A percentile compares a stretch with the other conserved stretches of the same genome.
phyloP scores from a whole-genome alignment of 2,113 vertebrate genomes.

The Gadus chalcogrammus region DNA sequence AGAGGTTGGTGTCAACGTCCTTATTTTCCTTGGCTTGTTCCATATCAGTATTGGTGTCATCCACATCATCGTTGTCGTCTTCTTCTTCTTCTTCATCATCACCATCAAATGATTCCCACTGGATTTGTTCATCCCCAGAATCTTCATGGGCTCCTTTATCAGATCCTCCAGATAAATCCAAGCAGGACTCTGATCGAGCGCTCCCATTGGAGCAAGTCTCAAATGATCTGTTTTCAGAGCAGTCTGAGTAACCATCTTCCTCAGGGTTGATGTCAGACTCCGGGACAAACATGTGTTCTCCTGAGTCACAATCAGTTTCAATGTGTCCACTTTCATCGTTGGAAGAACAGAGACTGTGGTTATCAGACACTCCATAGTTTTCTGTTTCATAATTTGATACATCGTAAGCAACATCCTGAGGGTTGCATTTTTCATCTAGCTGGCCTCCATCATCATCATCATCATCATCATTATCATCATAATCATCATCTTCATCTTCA shows the following conservation, averaged over 20 bases:
- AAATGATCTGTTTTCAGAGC: conserved; percentile 61
- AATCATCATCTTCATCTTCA: conserved; percentile 32
- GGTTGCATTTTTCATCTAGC: conserved; percentile 17
- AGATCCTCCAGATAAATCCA: conserved; percentile 49
- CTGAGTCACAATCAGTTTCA: conserved; percentile 16
- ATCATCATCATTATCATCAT: conserved; percentile 9
- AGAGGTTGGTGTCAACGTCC: conserved; percentile 40
- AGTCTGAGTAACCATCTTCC: conserved; percentile 54
- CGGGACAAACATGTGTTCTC: conserved; percentile 3
- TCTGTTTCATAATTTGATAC: neutral
- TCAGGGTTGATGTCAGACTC: conserved; percentile 31
- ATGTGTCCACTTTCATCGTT: neutral
- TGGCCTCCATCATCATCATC: conserved; percentile 24
- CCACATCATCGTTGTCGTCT: neutral
- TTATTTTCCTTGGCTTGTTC: too few relatives aligned
- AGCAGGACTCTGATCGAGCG: conserved; percentile 38
- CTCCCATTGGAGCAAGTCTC: conserved; percentile 50
- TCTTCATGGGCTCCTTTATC: conserved; percentile 57
- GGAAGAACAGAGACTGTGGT: conserved; percentile 4
- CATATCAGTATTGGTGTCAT: neutral
- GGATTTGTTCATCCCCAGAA: conserved; percentile 54
- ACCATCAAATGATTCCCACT: conserved; percentile 65
- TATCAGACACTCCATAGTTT: conserved; percentile 15
- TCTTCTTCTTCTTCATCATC: conserved; percentile 29
- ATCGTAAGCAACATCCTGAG: neutral